Base-by-base conservation (phyloP, 2,888 invertebrate genomes). In the Leistus spinibarbis region DNA sequence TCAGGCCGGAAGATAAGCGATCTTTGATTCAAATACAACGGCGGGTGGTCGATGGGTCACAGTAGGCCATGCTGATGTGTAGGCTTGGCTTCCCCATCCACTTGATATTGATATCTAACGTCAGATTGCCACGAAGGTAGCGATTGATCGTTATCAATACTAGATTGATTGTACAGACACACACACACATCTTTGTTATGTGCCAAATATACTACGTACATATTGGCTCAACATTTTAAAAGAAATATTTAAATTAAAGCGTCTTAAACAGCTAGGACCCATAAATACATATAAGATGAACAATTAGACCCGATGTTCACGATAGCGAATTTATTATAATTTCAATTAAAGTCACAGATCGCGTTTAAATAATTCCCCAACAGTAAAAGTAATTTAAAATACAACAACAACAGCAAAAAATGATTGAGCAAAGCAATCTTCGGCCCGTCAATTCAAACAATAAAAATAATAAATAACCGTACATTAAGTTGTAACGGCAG, bases 41-140 rank as follows among this genome's bases (percentile, higher is more conserved):
- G 62, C 73, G 73, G 73, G 73, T 73, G 73, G 73, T 73, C 73
- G 60, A 73, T 73, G 67, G 73, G 54, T 63, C 71, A n/a, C 64
- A 54, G 71, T 64, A 54, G 71, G 71, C 63, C 22, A n/a, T 24
- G 22, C 60, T 16, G 60, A 60, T 22, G 54, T 54, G 17, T 60
- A 60, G 60, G 60, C 60, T 60, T 60, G 60, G 60, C 60, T 22
- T 10, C 60, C 60, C 40, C 5, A 13, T 10, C 7, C 40, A 40
- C 40, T 40, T 40, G 40, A 40, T 40, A 40, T 40, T 40, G 40
- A 40, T 40, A 40, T 40, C 40, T 40, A 40, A 40, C 40, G 40
- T 40, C 40, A 40, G 40, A 40, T 40, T 4, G 5, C 3, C 40
- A 40, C 40, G 13, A 13, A 40, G 40, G 40, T 40, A 40, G 40